These are phyloP conservation scores for Alviniconcha marisindica DNA, from an alignment of 1,140 invertebrate species.

Conservation along the genomic window DNA sequence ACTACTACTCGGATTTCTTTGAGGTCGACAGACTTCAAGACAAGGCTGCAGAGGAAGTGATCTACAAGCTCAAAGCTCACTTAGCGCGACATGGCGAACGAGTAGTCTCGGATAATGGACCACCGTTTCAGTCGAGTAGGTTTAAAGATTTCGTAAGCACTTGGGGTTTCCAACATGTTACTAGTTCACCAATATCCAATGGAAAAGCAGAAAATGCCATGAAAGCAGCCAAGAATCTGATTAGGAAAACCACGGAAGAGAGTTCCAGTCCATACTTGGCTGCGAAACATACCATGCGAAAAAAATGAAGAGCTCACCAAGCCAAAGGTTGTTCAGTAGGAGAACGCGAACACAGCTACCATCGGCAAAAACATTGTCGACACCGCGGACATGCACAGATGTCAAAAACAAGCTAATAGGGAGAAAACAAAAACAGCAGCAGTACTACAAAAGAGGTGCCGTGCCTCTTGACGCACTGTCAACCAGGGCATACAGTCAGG, in stretches of 20 bases:
- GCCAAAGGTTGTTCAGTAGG: constrained; percentile 49
- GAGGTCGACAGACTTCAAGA: constrained; percentile 46
- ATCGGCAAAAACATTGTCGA: constrained; percentile 18
- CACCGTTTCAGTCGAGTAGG: constrained; percentile 47
- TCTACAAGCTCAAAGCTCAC: constrained; percentile 39
- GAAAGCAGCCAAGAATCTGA: constrained; percentile 52
- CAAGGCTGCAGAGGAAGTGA: constrained; percentile 38
- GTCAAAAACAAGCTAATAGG: constrained; percentile 27
- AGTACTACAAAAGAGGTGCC: constrained; percentile 41
- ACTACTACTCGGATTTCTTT: constrained; percentile 53
- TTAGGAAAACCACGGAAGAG: too few relatives aligned
- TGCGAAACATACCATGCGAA: constrained; percentile 53
- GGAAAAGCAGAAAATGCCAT: constrained; percentile 54
- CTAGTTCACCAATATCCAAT: constrained; percentile 47
- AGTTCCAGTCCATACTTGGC: too few relatives aligned
- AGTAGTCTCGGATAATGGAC: constrained; percentile 51
- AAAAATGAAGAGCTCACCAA: constrained; percentile 43
- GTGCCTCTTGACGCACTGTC: too few relatives aligned
- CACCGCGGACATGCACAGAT: neutral
- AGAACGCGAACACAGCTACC: constrained; percentile 51
- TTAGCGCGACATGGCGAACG: constrained; percentile 49
- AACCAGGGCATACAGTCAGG: constrained; percentile 17
- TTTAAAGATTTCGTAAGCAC: constrained; percentile 44
- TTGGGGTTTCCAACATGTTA: constrained; percentile 54
- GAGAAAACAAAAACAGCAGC: constrained; percentile 27